Percentiles rank a stretch among this genome's conserved stretches.
phyloP scores from a whole-genome alignment of 2,888 invertebrate genomes.

The Agrochola macilenta region DNA sequence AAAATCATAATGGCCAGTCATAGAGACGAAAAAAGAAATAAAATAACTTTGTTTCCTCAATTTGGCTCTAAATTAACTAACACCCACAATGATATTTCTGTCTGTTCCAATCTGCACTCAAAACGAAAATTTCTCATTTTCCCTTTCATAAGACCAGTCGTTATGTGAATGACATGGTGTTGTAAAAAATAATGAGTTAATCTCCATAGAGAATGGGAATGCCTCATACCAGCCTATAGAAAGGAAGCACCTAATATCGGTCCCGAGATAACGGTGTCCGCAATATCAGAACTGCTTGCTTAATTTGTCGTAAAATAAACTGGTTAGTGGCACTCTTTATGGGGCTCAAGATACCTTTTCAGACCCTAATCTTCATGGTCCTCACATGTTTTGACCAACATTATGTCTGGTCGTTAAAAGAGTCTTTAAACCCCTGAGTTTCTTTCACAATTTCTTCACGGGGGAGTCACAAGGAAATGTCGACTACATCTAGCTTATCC shows the following conservation, averaged over 20 bases:
- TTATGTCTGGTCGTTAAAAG: neutral
- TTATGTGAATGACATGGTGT: conserved; percentile 29
- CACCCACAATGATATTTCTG: neutral
- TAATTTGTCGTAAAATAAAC: conserved; percentile 2
- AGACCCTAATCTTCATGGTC: neutral
- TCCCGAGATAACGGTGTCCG: neutral
- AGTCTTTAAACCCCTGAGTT: neutral
- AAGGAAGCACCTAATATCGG: neutral
- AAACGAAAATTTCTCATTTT: conserved; percentile 10
- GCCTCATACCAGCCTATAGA: neutral
- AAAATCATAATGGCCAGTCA: neutral
- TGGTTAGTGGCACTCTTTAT: neutral
- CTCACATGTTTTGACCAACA: neutral
- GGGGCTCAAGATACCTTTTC: neutral
- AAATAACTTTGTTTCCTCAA: neutral
- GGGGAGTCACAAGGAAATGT: neutral
- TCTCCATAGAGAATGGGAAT: conserved; percentile 19
- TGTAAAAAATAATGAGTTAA: conserved; percentile 43
- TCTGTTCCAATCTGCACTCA: neutral
- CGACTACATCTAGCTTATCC: neutral
- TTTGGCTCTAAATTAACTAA: conserved; percentile 20
- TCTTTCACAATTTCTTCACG: neutral
- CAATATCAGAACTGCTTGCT: neutral
- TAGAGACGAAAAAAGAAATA: neutral
- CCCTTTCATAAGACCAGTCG: conserved; percentile 1